Evolutionary conservation across 2,113 vertebrate genomes (phyloP), one percentile per base, ranked within the genome.

Genomic region (Lycaon pictus): DNA sequence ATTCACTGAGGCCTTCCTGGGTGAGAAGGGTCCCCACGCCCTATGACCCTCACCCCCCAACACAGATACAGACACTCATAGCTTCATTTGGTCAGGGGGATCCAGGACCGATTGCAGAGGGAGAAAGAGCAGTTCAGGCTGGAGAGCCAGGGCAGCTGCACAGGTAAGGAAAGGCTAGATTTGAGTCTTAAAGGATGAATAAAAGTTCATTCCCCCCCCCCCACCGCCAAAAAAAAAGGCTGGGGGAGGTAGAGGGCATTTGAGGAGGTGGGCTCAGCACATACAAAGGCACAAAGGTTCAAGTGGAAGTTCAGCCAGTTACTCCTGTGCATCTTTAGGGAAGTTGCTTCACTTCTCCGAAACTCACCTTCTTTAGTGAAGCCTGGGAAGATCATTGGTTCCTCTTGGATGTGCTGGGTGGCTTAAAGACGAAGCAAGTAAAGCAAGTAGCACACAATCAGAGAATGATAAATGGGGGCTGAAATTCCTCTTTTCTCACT

Each of bases 1-100:
- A 82, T 99, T 99, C 97, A 97, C 87, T 1, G 95, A 98, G 10
- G 85, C 71, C n/a, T 99, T 99, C 93, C 96, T 99, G 35, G 99
- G 99, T 99, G 98, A 97, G 98, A 23, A 60, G 58, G 4, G 16
- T 5, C 55, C 82, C n/a, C 23, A 19, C 1, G 7, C 29, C 13
- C 56, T 27, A 12, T 25, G 48, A 65, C 19, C 13, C 2, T 43
- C 43, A 43, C 43, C 37, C 16, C 23, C n/a, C 43, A 60, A 87
- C 80, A 58, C 7, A 60, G 48, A 85, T 19, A n/a, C 43, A 43
- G 43, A 43, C 23, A 16, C 22, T 51, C 22, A 51, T 55, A 63
- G 43, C 35, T 16, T 7, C 16, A 4, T 53, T 43, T 11, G 37
- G 15, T 88, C 22, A 60, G 27, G 37, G 55, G 53, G 11, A 48